These are phyloP conservation scores for Argyra leucocephala DNA, from an alignment of 2,888 invertebrate genomes.

Conservation along the genomic window DNA sequence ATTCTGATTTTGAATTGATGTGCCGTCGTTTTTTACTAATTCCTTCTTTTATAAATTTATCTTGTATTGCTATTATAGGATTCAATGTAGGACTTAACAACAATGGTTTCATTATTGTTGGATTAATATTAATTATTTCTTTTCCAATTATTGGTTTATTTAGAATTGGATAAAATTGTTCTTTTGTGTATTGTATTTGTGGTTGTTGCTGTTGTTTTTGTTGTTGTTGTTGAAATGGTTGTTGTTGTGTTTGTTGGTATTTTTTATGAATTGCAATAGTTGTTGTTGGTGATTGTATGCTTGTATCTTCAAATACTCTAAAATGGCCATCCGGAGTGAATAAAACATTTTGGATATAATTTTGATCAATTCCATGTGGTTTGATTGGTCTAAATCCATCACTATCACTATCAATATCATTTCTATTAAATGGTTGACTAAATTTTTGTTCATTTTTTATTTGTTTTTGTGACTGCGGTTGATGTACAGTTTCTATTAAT, in stretches of 20 bases:
- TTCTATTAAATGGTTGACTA: background rate
- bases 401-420: background rate
- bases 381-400: background rate
- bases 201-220: background rate
- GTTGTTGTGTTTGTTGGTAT: background rate
- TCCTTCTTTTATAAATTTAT: too few species aligned
- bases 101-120: too few species aligned
- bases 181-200: constrained; percentile 3
- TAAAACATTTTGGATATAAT: background rate
- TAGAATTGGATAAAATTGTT: constrained; percentile 14
- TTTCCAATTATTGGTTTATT: background rate
- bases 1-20: background rate
- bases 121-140: too few species aligned
- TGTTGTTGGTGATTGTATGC: constrained; percentile 13
- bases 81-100: too few species aligned
- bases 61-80: too few species aligned
- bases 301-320: constrained; percentile 12
- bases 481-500: background rate
- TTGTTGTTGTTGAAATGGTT: constrained; percentile 14
- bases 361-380: background rate
- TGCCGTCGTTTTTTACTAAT: too few species aligned
- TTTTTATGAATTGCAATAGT: constrained; percentile 9
- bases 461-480: background rate
- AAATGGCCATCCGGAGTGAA: background rate
- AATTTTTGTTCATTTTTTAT: background rate